A percentile compares a stretch with the other conserved stretches of the same genome.
Conservation (phyloP, 2,888 invertebrate genomes). For the Branchipolynoe longqiensis region DNA sequence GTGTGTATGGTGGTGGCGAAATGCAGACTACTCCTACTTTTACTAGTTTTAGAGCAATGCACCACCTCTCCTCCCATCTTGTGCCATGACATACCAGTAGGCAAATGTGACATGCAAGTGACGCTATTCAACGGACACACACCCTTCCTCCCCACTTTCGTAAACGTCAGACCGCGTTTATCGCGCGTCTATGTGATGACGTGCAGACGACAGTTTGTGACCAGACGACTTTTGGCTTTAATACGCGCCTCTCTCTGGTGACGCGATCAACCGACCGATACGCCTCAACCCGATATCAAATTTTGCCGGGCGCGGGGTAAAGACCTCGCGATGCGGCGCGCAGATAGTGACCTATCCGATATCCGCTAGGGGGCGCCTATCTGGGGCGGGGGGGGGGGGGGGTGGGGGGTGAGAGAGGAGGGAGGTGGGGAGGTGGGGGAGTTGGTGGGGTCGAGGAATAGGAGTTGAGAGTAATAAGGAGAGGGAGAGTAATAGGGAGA, state of each 20-base stretch:
- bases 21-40: no score
- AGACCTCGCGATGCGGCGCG: slow-evolving; percentile 45
- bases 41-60: background rate
- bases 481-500: no score
- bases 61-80: background rate
- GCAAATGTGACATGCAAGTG: slow-evolving; percentile 4
- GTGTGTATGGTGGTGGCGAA: no score
- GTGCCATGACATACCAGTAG: no score
- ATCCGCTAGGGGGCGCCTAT: slow-evolving; percentile 39
- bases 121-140: background rate
- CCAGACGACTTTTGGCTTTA: background rate
- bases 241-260: background rate
- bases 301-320: background rate
- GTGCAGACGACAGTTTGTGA: slow-evolving; percentile 25
- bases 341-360: slow-evolving; percentile 52
- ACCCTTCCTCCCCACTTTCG: background rate
- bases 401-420: background rate
- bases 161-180: slow-evolving; percentile 26
- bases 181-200: background rate
- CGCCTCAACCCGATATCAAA: slow-evolving; percentile 12
- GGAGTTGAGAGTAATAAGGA: no score
- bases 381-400: background rate
- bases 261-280: background rate
- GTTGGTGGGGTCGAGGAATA: no score
- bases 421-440: background rate